These are phyloP conservation scores for Sebastes iracundus DNA, from an alignment of 2,797 vertebrate species.

Conservation along the genomic window DNA sequence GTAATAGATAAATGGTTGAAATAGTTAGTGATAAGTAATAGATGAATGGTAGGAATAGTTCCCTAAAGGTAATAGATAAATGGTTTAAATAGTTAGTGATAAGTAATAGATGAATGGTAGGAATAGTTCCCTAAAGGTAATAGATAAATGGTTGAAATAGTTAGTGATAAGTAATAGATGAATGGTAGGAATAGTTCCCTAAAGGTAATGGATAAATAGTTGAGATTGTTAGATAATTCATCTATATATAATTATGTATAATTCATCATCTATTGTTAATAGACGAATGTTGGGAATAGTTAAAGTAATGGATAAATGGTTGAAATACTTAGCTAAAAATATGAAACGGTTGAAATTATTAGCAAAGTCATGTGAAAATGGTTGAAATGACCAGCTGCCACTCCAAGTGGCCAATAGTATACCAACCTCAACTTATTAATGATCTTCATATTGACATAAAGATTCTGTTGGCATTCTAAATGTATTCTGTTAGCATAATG, in stretches of 20 bases:
- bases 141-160: neutral
- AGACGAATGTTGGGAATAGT: too few relatives aligned
- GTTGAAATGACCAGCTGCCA: neutral
- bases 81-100: neutral
- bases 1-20: neutral
- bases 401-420: neutral
- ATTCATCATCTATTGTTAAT: too few relatives aligned
- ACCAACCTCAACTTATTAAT: neutral
- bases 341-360: rapidly evolving
- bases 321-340: neutral
- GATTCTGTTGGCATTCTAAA: neutral
- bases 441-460: neutral
- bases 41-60: too few relatives aligned
- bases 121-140: neutral
- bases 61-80: neutral
- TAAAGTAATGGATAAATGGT: neutral
- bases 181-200: too few relatives aligned
- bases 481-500: neutral
- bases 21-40: neutral
- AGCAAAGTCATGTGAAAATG: neutral
- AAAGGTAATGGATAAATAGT: neutral
- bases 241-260: too few relatives aligned
- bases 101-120: neutral
- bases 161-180: neutral
- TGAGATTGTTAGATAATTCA: neutral